Conservation (phyloP, 92 coral and sea anemone genomes). For the Phymanthus crucifer region DNA sequence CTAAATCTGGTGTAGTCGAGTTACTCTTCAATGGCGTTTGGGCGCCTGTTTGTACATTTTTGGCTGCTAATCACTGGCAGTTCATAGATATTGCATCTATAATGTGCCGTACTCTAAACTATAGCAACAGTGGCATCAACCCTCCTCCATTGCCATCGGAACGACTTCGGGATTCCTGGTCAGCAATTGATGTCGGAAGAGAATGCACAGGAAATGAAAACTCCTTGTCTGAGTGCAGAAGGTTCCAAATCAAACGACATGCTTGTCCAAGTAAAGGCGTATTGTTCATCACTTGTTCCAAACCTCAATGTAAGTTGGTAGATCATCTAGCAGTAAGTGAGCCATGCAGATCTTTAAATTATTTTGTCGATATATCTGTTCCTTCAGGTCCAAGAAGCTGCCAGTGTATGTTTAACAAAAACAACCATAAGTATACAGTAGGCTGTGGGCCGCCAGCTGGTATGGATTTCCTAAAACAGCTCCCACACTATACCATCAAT, state of each 20-base stretch:
- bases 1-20: not conserved
- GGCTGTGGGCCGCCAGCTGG: not conserved
- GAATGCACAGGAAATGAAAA: not conserved
- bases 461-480: not conserved
- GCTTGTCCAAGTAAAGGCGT: not conserved
- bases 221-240: not conserved
- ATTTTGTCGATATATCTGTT: not conserved
- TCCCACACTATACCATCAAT: not conserved
- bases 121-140: not conserved
- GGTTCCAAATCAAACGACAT: not conserved
- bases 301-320: not conserved
- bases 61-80: not conserved
- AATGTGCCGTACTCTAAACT: not conserved
- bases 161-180: not conserved
- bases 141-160: not conserved
- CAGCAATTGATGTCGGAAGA: not conserved
- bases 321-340: not conserved
- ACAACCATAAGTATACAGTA: not conserved
- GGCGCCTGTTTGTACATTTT: not conserved
- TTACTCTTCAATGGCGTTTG: not conserved
- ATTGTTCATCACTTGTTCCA: not conserved
- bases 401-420: not conserved
- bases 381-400: not conserved
- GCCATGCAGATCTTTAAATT: too few relatives aligned
- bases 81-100: not conserved